Percentiles rank a stretch among this genome's conserved stretches.
These are phyloP conservation scores for Zoroaster sp. DNA, from an alignment of 53 echinoderm and acorn worm species.

Conservation along the genomic window DNA sequence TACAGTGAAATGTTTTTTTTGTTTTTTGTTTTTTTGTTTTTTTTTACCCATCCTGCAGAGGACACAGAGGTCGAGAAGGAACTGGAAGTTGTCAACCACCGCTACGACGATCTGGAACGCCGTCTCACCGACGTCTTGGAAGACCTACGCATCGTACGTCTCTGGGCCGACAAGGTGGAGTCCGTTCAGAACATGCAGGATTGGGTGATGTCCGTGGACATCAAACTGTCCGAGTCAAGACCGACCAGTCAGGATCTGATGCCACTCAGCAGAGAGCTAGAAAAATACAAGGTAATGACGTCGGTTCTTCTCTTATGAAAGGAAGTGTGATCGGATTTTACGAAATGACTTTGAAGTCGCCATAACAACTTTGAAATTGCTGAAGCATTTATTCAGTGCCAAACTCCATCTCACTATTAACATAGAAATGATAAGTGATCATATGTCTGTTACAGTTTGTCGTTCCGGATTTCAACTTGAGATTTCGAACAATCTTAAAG, in stretches of 20 bases:
- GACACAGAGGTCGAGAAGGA: constrained; percentile 94
- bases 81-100: constrained; percentile 71
- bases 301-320: too few relatives aligned
- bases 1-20: neutral
- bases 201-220: constrained; percentile 78
- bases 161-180: constrained; percentile 91
- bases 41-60: constrained; percentile 51
- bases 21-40: neutral
- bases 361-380: too few relatives aligned
- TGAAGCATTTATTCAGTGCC: too few relatives aligned
- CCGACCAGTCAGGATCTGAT: constrained; percentile 84
- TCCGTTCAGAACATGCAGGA: constrained; percentile 89
- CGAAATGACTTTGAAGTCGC: too few relatives aligned
- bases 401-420: too few relatives aligned
- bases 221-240: constrained; percentile 62
- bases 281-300: constrained; percentile 83
- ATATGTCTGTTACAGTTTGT: too few relatives aligned
- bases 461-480: too few relatives aligned
- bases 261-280: constrained; percentile 76
- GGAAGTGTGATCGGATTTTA: too few relatives aligned
- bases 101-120: constrained; percentile 86
- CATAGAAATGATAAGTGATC: too few relatives aligned
- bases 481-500: too few relatives aligned
- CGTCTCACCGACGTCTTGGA: constrained; percentile 79
- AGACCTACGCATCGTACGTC: constrained; percentile 87